Percentiles rank a stretch among this genome's conserved stretches.
These are phyloP conservation scores for Jordanella pulchra DNA, from an alignment of 2,797 vertebrate species.

Conservation along the genomic window DNA sequence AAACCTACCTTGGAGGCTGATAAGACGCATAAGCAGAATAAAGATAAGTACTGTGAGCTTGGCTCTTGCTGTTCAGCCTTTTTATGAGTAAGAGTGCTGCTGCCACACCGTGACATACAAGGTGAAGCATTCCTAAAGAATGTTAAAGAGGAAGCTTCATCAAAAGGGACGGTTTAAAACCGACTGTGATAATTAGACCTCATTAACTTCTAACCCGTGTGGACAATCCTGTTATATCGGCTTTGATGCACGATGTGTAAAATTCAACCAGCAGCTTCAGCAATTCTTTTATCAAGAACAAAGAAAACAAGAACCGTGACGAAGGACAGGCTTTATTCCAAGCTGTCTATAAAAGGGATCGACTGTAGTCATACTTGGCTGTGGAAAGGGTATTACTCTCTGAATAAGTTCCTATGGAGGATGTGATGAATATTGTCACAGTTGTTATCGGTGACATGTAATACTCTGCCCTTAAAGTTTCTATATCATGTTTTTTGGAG, in stretches of 20 bases:
- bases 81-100: slow-evolving; percentile 19
- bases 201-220: slow-evolving; percentile 22
- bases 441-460: neutral
- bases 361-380: slow-evolving; percentile 10
- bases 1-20: slow-evolving; percentile 25
- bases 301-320: slow-evolving; percentile 20
- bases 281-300: slow-evolving; percentile 20
- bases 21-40: slow-evolving; percentile 28
- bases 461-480: neutral
- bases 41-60: slow-evolving; percentile 33
- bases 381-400: slow-evolving; percentile 30
- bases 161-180: slow-evolving; percentile 12
- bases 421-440: neutral
- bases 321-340: slow-evolving; percentile 51
- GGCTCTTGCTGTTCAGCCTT: slow-evolving; percentile 21
- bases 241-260: slow-evolving; percentile 12
- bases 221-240: slow-evolving; percentile 7
- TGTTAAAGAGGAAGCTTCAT: slow-evolving; percentile 33
- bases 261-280: slow-evolving; percentile 21
- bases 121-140: slow-evolving; percentile 24
- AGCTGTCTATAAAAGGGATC: slow-evolving; percentile 62
- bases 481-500: too few species aligned
- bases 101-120: slow-evolving; percentile 29
- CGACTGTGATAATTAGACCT: slow-evolving; percentile 11
- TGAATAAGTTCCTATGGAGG: neutral